Evolutionary conservation across 2,113 vertebrate species (phyloP), one percentile per base, ranked within the genome.

Genomic region (Deroptyus accipitrinus): DNA sequence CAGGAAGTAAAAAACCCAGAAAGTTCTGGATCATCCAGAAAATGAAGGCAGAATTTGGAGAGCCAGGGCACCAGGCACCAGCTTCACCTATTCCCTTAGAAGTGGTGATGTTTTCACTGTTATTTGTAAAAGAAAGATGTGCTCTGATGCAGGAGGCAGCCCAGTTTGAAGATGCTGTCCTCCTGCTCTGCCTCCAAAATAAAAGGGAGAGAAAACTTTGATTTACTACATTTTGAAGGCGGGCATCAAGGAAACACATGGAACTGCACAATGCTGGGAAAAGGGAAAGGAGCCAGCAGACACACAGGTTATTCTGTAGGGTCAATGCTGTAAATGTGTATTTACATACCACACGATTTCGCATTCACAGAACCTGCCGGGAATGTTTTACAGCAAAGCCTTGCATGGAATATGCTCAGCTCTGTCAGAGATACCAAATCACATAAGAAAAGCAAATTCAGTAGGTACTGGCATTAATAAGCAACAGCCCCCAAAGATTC

Each of bases 11-110:
- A 91, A 96, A 90, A 70, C 93, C 33, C 57, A 22, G 57, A 35
- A 91, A 97, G 68, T 97, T 96, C 97, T 95, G 94, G 92, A 94
- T 96, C 48, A 95, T 75, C 92, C 69, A 80, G 85, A 94, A 97
- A 91, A 94, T 37, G 55, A 37, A 87, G 52, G 44, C 7, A 86
- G 64, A 73, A 63, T 86, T 91, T 57, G 78, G 74, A 59, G 30
- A 64, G 35, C 8, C 63, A 88, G 51, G 35, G 35, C 13, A 73
- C 7, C 62, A 81, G 62, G 52, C 23, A 23, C 17, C 13, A 11
- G 28, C 35, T 84, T 91, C 39, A 76, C n/a, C 7, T 42, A 1
- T 79, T 76, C 33, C 17, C 35, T 66, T 25, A n/a, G 24, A 78
- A 57, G 5, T 1, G 35, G 42, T 39, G 48, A 25, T 19, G 6